Evolutionary conservation across 2,797 vertebrate species (phyloP), one percentile per base, ranked within the genome.

Genomic region (Anguilla anguilla): DNA sequence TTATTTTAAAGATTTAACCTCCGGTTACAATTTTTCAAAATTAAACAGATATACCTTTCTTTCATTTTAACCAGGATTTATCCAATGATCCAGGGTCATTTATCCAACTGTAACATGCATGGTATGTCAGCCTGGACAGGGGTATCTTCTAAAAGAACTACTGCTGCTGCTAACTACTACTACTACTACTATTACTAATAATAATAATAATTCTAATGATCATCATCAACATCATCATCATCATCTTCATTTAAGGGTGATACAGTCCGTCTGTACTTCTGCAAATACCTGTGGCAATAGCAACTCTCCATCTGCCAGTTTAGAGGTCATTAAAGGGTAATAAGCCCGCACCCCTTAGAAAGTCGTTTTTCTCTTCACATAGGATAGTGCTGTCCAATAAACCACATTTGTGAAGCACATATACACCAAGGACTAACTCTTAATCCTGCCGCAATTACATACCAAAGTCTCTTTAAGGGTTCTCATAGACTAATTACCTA

Each of bases 391-490:
- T 25, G 28, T 67, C 17, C 7, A 25, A 86, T 25, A 69, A 69
- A 72, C 35, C 25, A 49, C 35, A 46, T 67, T 69, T 49, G 64
- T 67, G 10, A 55, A 61, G 31, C 31, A 64, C 35, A 35, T n/a
- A 67, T 49, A 51, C 25, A 67, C n/a, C 61, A 72, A 49, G 39
- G 19, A 13, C 39, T 46, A 53, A 51, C 39, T n/a, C 39, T 46
- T 10, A 28, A 49, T 69, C 39, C 85, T n/a, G 61, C 22, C 6
- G 51, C 51, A 64, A 46, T 49, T 86, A 51, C 31, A 69, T 67
- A 86, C 55, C 35, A 35, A 83, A 83, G 83, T 57, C 83, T 25
- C 59, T 84, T 55, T 31, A 31, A 84, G 83, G 31, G 57, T 84
- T 84, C 83, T 28, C 51, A 49, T 84, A 35, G 28, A 39, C 51